These are phyloP conservation scores for Colistium nudipinnis DNA, from an alignment of 2,113 vertebrate genomes.

Conservation along the genomic window DNA sequence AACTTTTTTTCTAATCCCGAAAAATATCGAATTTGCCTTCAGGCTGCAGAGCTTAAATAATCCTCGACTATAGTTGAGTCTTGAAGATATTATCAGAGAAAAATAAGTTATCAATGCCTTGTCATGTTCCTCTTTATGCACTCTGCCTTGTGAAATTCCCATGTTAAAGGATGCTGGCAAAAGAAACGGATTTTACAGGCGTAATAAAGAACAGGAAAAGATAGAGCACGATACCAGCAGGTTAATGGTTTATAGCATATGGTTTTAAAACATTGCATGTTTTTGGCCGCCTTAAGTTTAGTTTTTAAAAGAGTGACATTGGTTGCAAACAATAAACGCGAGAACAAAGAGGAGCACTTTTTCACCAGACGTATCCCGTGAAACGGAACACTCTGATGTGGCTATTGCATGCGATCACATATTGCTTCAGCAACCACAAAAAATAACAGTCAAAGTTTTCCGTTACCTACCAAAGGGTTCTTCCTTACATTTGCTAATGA, in stretches of 20 bases:
- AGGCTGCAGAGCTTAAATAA: constrained; percentile 3
- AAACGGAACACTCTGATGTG: constrained; percentile 32
- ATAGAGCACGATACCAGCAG: background rate
- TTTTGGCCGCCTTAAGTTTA: constrained; percentile 16
- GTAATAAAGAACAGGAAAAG: constrained; percentile 3
- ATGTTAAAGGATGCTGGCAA: background rate
- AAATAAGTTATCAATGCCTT: background rate
- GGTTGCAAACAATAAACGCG: constrained; percentile 6
- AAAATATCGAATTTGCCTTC: constrained; percentile 2
- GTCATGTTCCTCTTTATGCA: background rate
- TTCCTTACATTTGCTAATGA: constrained; percentile 14
- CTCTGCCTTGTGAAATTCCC: background rate
- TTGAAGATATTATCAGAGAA: background rate
- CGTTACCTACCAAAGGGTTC: background rate
- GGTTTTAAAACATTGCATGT: constrained; percentile 27
- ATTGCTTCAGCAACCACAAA: constrained; percentile 15
- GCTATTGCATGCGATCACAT: constrained; percentile 14
- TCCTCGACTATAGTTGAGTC: background rate
- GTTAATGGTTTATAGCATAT: constrained; percentile 1
- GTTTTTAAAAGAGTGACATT: constrained; percentile 28
- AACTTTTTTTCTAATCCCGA: constrained; percentile 19
- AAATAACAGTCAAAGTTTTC: constrained; percentile 14
- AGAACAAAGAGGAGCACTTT: no score
- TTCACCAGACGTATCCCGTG: constrained; percentile 18
- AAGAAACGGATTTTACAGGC: background rate